Base-by-base conservation (phyloP, 2,113 vertebrate genomes). In the Porphyrio hochstetteri region DNA sequence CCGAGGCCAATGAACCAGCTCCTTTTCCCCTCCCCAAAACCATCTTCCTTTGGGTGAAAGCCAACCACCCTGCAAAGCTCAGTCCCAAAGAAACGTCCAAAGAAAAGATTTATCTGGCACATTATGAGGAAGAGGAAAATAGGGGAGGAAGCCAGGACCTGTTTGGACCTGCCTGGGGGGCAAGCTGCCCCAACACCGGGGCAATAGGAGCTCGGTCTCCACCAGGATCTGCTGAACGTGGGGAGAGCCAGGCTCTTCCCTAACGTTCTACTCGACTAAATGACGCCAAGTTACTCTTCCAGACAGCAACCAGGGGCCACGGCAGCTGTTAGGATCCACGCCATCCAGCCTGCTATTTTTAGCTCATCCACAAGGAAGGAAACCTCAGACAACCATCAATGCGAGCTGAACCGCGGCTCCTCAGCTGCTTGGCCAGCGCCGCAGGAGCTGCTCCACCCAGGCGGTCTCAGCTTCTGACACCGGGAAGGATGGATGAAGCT, bases 321-420 rank as follows among this genome's bases (percentile, higher is more conserved):
- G 2, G 69, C 89, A 93, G 87, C 59, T 36, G 20, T 88, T 86
- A 75, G 93, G 96, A 94, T 74, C 80, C 91, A 88, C 56, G 96
- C 97, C 92, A 92, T 70, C 57, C 55, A 63, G 82, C 48, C 76
- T 52, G 95, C 96, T 97, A 97, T 96, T 98, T 97, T 98, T 95
- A 98, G 97, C 71, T 70, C 87, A 92, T 89, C 36, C 28, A 70
- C 25, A 79, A 95, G 90, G 95, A 97, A 97, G 96, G 96, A 96
- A 97, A 96, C 78, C 92, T 97, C 95, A 96, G 96, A 88, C 80
- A 89, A 60, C 56, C 93, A 91, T 84, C 90, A 48, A 94, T 46
- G 19, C 18, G 86, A 91, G 78, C 91, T 64, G 56, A 95, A 70
- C 91, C 68, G 83, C 90, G 86, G 95, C 82, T 90, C 72, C 67